phyloP scores from a whole-genome alignment of 2,797 vertebrate species.

The Agapornis canus region DNA sequence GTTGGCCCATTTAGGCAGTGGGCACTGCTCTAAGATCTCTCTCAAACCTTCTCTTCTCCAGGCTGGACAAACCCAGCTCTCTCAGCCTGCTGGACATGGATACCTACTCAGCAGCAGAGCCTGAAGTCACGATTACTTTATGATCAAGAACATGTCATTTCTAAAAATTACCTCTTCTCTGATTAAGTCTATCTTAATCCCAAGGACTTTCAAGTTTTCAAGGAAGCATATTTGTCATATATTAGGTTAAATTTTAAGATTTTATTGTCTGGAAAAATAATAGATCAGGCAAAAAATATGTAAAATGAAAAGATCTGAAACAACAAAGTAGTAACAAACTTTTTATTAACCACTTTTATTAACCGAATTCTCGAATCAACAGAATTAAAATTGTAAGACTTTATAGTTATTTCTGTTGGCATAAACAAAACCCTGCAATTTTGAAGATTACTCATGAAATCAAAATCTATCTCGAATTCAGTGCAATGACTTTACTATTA shows the following conservation, averaged over 20 bases:
- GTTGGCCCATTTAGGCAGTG: not conserved
- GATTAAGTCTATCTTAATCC: not conserved
- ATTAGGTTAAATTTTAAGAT: not conserved
- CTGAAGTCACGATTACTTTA: rapidly evolving
- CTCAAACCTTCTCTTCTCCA: not conserved
- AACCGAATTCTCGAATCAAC: not conserved
- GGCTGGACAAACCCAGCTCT: not conserved
- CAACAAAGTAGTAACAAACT: not conserved
- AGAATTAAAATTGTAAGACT: not conserved
- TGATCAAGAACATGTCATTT: rapidly evolving
- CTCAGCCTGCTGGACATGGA: rapidly evolving
- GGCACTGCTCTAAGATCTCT: not conserved
- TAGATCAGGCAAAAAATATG: rapidly evolving
- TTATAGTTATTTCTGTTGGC: not conserved
- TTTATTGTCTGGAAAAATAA: not conserved
- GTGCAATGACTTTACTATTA: not conserved
- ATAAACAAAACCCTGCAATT: rapidly evolving
- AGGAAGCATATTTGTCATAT: not conserved
- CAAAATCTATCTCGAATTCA: not conserved
- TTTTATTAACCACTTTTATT: not conserved
- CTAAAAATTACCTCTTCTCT: not conserved
- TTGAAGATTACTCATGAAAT: rapidly evolving
- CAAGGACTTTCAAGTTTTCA: not conserved
- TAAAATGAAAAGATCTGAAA: not conserved
- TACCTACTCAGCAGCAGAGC: not conserved